A percentile compares a stretch with the other conserved stretches of the same genome.
Conservation (phyloP, 2,888 invertebrate genomes). For the Drosophila subsilvestris region DNA sequence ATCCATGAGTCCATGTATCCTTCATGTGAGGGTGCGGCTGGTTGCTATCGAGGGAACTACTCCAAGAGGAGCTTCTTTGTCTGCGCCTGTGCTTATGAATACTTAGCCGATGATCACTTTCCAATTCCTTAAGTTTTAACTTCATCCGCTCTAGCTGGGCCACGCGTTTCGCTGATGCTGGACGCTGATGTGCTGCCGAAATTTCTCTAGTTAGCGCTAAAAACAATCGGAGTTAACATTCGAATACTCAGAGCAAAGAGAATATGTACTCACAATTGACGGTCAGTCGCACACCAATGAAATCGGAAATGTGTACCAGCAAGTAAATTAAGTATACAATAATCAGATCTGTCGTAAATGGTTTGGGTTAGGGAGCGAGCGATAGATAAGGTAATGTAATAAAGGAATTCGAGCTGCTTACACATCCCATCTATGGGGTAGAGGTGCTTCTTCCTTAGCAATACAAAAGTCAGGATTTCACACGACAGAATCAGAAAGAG, state of each 20-base stretch:
- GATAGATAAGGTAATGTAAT: neutral
- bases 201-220: neutral
- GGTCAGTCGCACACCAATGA: neutral
- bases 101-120: neutral
- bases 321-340: neutral
- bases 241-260: neutral
- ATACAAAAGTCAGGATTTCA: slow-evolving; percentile 4
- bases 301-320: neutral
- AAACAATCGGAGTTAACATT: neutral
- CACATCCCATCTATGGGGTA: neutral
- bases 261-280: slow-evolving; percentile 13
- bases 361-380: neutral
- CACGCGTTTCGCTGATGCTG: neutral
- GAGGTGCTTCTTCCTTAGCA: neutral
- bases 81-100: neutral
- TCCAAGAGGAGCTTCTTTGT: too few relatives aligned
- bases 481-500: slow-evolving; percentile 33
- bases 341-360: neutral
- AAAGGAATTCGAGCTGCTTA: neutral
- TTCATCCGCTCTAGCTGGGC: neutral
- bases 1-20: neutral
- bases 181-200: neutral
- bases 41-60: too few relatives aligned
- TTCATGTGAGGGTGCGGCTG: too few relatives aligned
- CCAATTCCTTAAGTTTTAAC: neutral